phyloP scores from a whole-genome alignment of 2,888 invertebrate species.

The Suillia variegata region DNA sequence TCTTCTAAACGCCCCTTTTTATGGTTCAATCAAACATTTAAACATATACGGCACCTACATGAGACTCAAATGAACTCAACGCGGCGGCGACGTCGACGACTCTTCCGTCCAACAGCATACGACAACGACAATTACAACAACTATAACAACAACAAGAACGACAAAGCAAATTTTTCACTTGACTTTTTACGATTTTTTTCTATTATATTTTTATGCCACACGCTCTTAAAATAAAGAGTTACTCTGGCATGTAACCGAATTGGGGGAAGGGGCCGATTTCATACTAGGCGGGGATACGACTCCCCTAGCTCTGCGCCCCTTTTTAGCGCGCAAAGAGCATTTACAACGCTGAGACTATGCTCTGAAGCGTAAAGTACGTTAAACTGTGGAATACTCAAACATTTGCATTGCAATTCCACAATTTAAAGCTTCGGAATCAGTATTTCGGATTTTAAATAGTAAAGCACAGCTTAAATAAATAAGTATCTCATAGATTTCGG shows the following conservation, averaged over 20 bases:
- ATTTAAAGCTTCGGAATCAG: neutral
- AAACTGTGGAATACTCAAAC: constrained; percentile 19
- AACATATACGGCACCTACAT: constrained; percentile 10
- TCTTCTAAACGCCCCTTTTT: constrained; percentile 15
- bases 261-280: neutral
- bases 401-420: constrained; percentile 19
- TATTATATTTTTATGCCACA: neutral
- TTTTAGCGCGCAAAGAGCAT: neutral
- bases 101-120: neutral
- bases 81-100: no score
- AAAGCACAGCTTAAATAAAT: no score
- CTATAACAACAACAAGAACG: neutral
- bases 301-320: neutral
- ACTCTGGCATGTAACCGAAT: neutral
- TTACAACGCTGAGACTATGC: constrained; percentile 16
- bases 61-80: neutral
- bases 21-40: constrained; percentile 21
- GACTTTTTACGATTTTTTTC: neutral
- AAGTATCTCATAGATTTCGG: no score
- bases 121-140: neutral
- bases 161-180: neutral
- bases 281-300: neutral
- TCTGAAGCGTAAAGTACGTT: constrained; percentile 22
- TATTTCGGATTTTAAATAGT: no score
- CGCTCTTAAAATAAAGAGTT: neutral